These are phyloP conservation scores for Dipodomys ordii DNA, from an alignment of 2,113 vertebrate species.

Conservation along the genomic window DNA sequence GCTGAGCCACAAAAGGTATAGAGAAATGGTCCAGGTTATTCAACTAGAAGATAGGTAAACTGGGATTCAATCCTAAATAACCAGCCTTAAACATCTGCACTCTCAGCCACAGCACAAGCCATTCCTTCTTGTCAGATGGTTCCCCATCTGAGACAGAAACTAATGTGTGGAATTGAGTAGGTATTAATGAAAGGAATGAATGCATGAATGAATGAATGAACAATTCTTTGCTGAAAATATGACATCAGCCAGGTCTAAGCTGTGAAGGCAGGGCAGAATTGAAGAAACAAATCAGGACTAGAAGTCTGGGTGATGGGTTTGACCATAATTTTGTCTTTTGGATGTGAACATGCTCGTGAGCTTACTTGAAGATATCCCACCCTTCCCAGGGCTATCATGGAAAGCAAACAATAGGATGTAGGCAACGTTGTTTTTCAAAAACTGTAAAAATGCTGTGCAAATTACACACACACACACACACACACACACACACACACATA, in stretches of 20 bases:
- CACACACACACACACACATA: no score
- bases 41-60: neutral
- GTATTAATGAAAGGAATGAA: neutral
- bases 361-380: neutral
- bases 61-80: neutral
- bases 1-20: neutral
- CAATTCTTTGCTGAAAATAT: no score
- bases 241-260: neutral
- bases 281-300: neutral
- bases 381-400: neutral
- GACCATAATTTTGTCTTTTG: neutral
- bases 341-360: neutral
- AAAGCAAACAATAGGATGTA: constrained; percentile 39
- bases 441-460: constrained; percentile 10
- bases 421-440: constrained; percentile 45
- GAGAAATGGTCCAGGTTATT: neutral
- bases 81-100: accelerated
- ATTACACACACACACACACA: neutral
- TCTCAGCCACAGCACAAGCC: accelerated
- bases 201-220: no score
- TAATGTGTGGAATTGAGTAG: neutral
- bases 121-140: no score
- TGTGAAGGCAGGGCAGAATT: neutral
- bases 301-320: neutral
- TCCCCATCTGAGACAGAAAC: neutral